Base-by-base conservation (phyloP, 1,140 invertebrate species). In the Carposina sasakii region DNA sequence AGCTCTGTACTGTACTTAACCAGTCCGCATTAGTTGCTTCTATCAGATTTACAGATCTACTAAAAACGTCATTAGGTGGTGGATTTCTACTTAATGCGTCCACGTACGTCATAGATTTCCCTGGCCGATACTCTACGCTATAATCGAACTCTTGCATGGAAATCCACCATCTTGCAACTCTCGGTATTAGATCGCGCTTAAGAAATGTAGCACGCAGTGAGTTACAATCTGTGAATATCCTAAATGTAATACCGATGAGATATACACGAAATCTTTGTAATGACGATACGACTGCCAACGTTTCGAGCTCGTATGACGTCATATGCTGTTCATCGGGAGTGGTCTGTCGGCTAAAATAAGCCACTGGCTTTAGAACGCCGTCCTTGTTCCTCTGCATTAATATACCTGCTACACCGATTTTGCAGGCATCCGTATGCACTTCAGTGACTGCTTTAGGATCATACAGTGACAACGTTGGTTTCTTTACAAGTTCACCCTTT, bases 311-410 rank as follows among this genome's bases (percentile, higher is more conserved):
- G 36, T 56, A 71, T 1, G 67, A 68, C 9, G 8, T 24, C 5
- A 42, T 23, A 50, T 73, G 71, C 71, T 53, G 28, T 47, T 75
- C 63, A 17, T 44, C 47, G 1, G 40, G 31, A 1, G 63, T 50
- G 0, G 67, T 76, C 20, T 62, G 52, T 16, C 57, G 30, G 49
- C 69, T 74, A 30, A 54, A 81, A 48, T 83, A 81, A n/a, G 46
- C 55, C 4, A 84, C 61, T 1, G 62, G 61, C 17, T 60, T 19
- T n/a, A 44, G 45, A 16, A 30, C 10, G n/a, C 21, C 21, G 15
- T 28, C 43, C 22, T 55, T 54, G 70, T 81, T 43, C 53, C 53
- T 4, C 60, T 81, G 68, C 45, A 77, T n/a, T 41, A 74, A 37
- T 34, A 68, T 61, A 23, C 52, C 65, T n/a, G 59, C 64, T 42